A percentile compares a stretch with the other conserved stretches of the same genome.
Conservation (phyloP, 2,797 vertebrate species). For the Peromyscus eremicus region DNA sequence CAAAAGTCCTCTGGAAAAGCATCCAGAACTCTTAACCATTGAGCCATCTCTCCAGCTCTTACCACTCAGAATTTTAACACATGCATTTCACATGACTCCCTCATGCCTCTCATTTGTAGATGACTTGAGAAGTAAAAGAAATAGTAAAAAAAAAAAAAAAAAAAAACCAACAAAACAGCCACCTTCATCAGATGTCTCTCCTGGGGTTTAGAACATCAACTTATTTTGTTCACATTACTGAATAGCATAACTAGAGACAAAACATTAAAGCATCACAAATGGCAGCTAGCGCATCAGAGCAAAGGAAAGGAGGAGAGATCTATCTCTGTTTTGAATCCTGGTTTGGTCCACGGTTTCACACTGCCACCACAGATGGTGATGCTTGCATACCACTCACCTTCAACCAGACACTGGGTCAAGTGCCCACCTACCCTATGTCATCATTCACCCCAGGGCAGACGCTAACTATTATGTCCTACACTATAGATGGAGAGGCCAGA, state of each 20-base stretch:
- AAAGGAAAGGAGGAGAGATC: background rate
- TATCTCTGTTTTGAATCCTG: background rate
- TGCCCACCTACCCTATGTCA: too few species aligned
- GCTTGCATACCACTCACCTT: background rate
- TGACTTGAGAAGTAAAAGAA: background rate
- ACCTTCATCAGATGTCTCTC: background rate
- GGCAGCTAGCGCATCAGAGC: background rate
- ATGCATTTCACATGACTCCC: background rate
- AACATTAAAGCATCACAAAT: background rate
- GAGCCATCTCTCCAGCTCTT: background rate
- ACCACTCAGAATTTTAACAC: background rate
- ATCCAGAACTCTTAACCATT: background rate
- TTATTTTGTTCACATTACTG: background rate
- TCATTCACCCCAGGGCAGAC: background rate
- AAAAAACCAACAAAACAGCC: background rate
- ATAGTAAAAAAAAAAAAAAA: background rate
- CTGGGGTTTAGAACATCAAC: background rate
- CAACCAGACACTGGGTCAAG: background rate
- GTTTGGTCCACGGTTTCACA: background rate
- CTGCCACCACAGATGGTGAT: background rate
- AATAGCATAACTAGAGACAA: background rate
- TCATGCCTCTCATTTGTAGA: background rate
- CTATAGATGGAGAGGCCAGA: background rate
- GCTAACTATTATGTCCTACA: background rate
- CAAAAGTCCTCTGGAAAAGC: background rate